A percentile compares a stretch with the other conserved stretches of the same genome.
These are phyloP conservation scores for Dichetophora obliterata DNA, from an alignment of 2,888 invertebrate species.

Conservation along the genomic window DNA sequence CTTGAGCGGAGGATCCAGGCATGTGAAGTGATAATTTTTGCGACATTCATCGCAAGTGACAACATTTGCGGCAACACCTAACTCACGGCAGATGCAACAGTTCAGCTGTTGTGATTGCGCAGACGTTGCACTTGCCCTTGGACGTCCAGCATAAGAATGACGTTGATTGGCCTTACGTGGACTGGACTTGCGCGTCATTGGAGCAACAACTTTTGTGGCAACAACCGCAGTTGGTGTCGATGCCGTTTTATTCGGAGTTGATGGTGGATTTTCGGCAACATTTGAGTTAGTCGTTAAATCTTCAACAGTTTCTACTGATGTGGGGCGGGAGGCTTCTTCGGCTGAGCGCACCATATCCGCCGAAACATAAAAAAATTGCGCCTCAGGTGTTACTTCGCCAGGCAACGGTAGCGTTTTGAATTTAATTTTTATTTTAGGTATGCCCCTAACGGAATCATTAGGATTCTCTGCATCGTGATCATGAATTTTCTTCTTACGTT, in stretches of 20 bases:
- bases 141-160: slow-evolving; percentile 42
- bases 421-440: slow-evolving; percentile 85
- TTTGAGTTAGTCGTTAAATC: slow-evolving; percentile 50
- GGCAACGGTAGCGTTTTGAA: slow-evolving; percentile 68
- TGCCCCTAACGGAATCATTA: slow-evolving; percentile 66
- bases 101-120: slow-evolving; percentile 45
- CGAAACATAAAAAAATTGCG: slow-evolving; percentile 84
- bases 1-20: slow-evolving; percentile 93
- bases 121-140: slow-evolving; percentile 35
- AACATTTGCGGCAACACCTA: slow-evolving; percentile 63
- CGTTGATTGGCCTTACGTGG: slow-evolving; percentile 61
- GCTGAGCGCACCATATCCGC: slow-evolving; percentile 72
- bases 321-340: slow-evolving; percentile 67
- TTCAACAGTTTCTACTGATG: slow-evolving; percentile 68
- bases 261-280: slow-evolving; percentile 1
- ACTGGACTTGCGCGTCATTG: slow-evolving; percentile 60
- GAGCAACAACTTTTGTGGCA: slow-evolving; percentile 42
- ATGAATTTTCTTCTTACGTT: slow-evolving; percentile 83
- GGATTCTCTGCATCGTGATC: slow-evolving; percentile 72
- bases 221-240: slow-evolving; percentile 35
- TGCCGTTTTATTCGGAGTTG: slow-evolving; percentile 23
- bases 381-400: slow-evolving; percentile 81
- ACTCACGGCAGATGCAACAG: slow-evolving; percentile 62
- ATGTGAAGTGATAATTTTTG: slow-evolving; percentile 91
- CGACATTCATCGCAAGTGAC: slow-evolving; percentile 91